These are phyloP conservation scores for Plestiodon gilberti DNA, from an alignment of 2,113 vertebrate species.

Conservation along the genomic window DNA sequence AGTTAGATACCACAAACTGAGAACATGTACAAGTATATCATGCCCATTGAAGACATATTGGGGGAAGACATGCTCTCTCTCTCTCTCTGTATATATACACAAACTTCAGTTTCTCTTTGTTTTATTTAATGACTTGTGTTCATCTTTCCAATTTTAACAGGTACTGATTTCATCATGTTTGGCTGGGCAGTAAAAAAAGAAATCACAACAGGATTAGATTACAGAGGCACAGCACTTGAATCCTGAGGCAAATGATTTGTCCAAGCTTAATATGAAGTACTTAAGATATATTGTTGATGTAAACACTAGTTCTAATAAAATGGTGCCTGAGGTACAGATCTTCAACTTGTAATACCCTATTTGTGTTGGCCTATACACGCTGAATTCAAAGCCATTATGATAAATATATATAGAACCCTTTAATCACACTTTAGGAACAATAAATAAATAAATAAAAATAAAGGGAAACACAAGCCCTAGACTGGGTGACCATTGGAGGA, in stretches of 20 bases:
- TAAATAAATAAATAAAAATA: constrained; percentile 76
- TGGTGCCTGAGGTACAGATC: constrained; percentile 91
- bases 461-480: background rate
- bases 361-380: constrained; percentile 86
- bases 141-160: constrained; percentile 36
- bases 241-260: constrained; percentile 99
- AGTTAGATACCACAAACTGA: background rate
- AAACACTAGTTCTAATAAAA: constrained; percentile 98
- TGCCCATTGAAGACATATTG: background rate
- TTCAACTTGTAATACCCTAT: constrained; percentile 94
- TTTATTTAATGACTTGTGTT: constrained; percentile 27
- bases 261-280: constrained; percentile 98
- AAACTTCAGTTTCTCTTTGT: constrained; percentile 18
- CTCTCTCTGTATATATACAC: background rate
- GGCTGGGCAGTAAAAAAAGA: constrained; percentile 92
- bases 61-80: background rate
- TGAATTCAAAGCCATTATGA: constrained; percentile 84
- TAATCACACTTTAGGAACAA: constrained; percentile 50
- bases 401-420: constrained; percentile 86
- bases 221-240: constrained; percentile 94
- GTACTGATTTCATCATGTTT: constrained; percentile 92
- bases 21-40: background rate
- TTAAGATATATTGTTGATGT: constrained; percentile 97
- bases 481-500: background rate
- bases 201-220: constrained; percentile 94